Conservation (phyloP, 2,113 vertebrate species). For the Mus spicilegus region DNA sequence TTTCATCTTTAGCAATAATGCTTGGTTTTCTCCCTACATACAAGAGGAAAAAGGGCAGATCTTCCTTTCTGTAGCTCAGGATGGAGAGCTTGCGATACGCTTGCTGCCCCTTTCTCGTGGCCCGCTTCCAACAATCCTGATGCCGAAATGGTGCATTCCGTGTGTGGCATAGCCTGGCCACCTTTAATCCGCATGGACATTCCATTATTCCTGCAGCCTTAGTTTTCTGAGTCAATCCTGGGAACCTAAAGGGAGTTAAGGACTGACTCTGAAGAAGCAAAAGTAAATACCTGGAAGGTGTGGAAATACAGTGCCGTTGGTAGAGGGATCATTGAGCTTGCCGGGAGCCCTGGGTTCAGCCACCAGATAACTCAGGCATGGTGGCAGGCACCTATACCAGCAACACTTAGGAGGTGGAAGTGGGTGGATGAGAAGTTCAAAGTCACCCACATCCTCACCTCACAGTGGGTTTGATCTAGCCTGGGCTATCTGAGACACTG, state of each 20-base stretch:
- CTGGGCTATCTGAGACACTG: not conserved
- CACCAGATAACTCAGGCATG: not conserved
- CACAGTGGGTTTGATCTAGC: not conserved
- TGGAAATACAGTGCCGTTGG: not conserved
- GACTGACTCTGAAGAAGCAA: not conserved
- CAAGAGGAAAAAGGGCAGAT: not conserved
- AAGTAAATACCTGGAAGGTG: not conserved
- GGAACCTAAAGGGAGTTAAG: not conserved
- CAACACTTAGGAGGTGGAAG: too few species aligned
- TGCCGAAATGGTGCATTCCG: not conserved
- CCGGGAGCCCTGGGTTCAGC: not conserved
- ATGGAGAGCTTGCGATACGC: too few species aligned
- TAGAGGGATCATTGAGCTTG: not conserved
- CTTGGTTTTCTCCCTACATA: not conserved
- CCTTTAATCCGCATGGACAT: not conserved
- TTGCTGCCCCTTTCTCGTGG: not conserved
- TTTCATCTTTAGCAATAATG: not conserved
- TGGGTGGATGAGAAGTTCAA: not conserved
- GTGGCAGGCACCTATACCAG: not conserved
- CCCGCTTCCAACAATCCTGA: not conserved
- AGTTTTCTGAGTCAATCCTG: not conserved
- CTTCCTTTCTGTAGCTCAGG: not conserved
- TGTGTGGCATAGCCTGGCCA: not conserved
- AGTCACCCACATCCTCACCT: not conserved
- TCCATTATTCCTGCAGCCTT: not conserved